A percentile compares a stretch with the other conserved stretches of the same genome.
These are phyloP conservation scores for Colaptes auratus DNA, from an alignment of 2,113 vertebrate species.

Conservation along the genomic window DNA sequence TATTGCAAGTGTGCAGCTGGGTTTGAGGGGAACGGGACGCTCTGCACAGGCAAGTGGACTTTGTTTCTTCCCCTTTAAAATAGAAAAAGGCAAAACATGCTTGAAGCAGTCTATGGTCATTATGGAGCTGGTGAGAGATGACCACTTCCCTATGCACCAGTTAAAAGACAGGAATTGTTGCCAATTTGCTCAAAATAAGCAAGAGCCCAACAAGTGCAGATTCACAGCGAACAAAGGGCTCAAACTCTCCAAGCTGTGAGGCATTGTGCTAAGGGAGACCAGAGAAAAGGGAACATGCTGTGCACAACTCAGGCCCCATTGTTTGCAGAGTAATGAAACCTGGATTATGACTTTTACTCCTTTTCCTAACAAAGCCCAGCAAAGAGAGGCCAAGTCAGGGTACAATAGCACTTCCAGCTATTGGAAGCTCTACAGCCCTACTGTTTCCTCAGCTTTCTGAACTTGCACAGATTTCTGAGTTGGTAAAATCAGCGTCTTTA, in stretches of 20 bases:
- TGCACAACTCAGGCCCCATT: background rate
- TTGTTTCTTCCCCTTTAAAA: background rate
- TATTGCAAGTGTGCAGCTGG: constrained; percentile 88
- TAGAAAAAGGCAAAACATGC: background rate
- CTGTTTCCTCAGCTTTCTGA: background rate
- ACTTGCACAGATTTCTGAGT: background rate
- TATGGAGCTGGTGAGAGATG: background rate
- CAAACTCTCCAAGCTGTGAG: background rate
- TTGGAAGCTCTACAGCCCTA: background rate
- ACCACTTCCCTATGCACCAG: background rate
- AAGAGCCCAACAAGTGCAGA: background rate
- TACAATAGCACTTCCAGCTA: constrained; percentile 13
- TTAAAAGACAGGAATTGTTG: background rate
- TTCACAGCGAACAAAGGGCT: background rate
- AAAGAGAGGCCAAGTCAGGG: background rate
- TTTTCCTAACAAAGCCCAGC: constrained; percentile 31
- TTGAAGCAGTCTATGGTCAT: background rate
- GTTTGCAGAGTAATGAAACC: constrained; percentile 1
- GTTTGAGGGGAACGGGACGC: constrained; percentile 88
- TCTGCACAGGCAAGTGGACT: constrained; percentile 82
- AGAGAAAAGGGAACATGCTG: background rate
- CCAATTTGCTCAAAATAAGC: background rate
- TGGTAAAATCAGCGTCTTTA: background rate
- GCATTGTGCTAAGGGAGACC: background rate
- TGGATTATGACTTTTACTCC: constrained; percentile 17